phyloP scores from a whole-genome alignment of 2,113 vertebrate species.

The Oenanthe oenanthe region DNA sequence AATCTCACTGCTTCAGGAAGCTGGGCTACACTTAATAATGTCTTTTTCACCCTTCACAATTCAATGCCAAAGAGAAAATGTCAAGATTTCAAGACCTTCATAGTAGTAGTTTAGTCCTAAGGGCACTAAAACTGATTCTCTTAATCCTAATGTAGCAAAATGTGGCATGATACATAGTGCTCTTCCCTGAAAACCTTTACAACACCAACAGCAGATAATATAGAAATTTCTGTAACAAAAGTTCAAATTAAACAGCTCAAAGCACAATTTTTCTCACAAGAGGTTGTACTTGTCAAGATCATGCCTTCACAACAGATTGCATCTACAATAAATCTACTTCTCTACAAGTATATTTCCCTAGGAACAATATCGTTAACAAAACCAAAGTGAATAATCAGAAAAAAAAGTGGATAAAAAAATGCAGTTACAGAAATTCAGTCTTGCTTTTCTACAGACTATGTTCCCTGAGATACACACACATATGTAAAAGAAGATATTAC shows the following conservation, averaged over 20 bases:
- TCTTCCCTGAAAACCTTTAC: neutral
- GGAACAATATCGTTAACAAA: neutral
- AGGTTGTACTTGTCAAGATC: neutral
- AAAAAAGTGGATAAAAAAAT: neutral
- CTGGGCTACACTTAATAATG: neutral
- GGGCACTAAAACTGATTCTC: neutral
- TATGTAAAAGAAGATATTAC: neutral
- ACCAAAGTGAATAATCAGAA: neutral
- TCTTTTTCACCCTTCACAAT: neutral
- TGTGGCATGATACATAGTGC: neutral
- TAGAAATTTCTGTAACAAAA: neutral
- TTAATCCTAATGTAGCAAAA: neutral
- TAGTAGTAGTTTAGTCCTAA: neutral
- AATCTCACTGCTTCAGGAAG: neutral
- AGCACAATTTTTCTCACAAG: neutral
- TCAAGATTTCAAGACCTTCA: neutral
- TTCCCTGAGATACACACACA: neutral
- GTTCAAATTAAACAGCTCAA: neutral
- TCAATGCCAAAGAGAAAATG: neutral
- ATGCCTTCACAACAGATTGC: neutral
- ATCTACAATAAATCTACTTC: neutral
- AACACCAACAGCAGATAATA: neutral
- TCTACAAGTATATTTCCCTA: neutral
- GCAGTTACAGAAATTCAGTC: neutral
- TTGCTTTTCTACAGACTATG: neutral